Evolutionary conservation across 23 tunicate species (phyloP), one percentile per base, ranked within the genome.

Genomic region (Clavelina lepadiformis): DNA sequence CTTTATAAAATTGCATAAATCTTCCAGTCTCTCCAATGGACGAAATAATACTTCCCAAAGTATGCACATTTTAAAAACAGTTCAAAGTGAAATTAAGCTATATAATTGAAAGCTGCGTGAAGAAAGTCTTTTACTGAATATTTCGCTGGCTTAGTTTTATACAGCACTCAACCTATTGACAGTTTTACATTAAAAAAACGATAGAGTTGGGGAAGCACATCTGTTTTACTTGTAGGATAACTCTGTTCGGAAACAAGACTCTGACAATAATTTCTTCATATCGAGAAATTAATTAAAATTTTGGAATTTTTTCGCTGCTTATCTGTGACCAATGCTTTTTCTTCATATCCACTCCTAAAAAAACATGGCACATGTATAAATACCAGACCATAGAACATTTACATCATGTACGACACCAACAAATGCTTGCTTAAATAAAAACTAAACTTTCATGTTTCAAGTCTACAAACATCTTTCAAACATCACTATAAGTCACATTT

Each of bases 401-500:
- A 11, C 15, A 8, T 41, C 15, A 15, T 41, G 13, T 41, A 41
- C 11, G 15, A 49, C 22, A 49, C 22, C 4, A 49, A 21, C 24
- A 2, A 3, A 49, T 3, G 24, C 55, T 49, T 4, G 2, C 55
- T 21, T 49, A 49, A 41, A 8, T 8, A 41, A 41, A 49, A 49
- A 27, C 59, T 34, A 2, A 71, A 55, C 76, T 7, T 56, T 71
- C 63, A 8, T 72, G 68, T 26, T 38, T 72, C 51, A 72, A 45
- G 46, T 72, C 78, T 26, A 68, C 37, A 46, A 72, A 32, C 89
- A 73, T 82, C 58, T 65, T 72, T 30, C 80, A 35, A 19, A 82
- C 45, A 37, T 82, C 89, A 31, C 57, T 59, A 8, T 72, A 50
- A 2, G 89, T 82, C 31, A 82, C 57, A n/a, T n/a, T n/a, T n/a